Evolutionary conservation across 2,113 vertebrate genomes (phyloP).

Genomic region (Cnemophilus loriae): DNA sequence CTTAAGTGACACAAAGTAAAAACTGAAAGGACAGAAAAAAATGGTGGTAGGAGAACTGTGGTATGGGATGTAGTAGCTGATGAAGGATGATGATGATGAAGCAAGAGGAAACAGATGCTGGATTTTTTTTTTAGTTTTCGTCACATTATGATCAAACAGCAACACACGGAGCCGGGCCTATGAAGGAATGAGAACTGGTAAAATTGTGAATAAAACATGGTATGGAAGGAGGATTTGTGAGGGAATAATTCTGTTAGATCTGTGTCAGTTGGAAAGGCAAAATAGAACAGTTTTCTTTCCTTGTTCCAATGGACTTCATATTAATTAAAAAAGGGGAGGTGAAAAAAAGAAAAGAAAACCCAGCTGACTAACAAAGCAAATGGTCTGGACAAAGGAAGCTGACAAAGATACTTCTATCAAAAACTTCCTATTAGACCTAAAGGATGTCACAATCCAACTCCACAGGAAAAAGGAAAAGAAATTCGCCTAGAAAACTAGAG

Average conservation of each 20-base stretch:
- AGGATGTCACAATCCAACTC: not conserved
- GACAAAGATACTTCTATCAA: not conserved
- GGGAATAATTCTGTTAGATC: not conserved
- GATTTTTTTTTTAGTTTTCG: not conserved
- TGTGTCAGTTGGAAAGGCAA: not conserved
- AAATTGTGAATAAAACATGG: constrained; percentile 14
- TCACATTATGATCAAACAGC: constrained; percentile 4
- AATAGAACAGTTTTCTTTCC: not conserved
- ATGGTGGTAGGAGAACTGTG: not conserved
- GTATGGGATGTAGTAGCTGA: not conserved
- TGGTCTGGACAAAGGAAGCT: not conserved
- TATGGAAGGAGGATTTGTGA: not conserved
- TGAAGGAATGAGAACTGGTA: not conserved
- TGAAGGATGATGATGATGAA: not conserved
- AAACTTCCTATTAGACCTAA: not conserved
- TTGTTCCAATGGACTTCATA: not conserved
- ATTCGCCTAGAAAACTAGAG: not conserved
- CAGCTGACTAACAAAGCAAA: not conserved
- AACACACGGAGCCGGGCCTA: not conserved
- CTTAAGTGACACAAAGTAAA: not conserved
- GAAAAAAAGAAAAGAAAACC: not conserved
- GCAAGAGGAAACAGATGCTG: not conserved
- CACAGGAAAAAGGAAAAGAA: not conserved
- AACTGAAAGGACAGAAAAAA: not conserved
- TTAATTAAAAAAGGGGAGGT: not conserved